Base-by-base conservation (phyloP, 2,113 vertebrate genomes). In the Castor canadensis region DNA sequence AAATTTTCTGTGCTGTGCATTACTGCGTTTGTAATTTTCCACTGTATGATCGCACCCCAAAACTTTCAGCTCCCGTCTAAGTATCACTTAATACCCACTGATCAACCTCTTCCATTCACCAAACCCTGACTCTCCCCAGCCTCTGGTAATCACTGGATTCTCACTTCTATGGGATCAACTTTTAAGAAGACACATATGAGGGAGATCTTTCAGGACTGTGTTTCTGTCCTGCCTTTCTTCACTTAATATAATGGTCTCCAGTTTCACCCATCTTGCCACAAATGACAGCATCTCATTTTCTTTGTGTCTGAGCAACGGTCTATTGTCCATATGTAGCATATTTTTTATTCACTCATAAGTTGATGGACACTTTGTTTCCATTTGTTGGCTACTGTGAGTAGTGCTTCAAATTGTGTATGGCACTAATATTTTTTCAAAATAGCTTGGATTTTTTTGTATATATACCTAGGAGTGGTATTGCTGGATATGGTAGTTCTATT, bases 21-120 rank as follows among this genome's bases (percentile, higher is more conserved):
- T 8, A 26, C 28, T 56, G 66, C 13, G 54, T 38, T 13, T 43
- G 4, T 30, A 76, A 0, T 38, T 13, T 1, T 4, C 4, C 6
- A 26, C 24, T 19, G 6, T 19, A n/a, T 2, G 19, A 4, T 2
- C 10, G 9, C 13, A 12, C 10, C 11, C 0, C 1, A 64, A 24
- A 38, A 30, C 6, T 8, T n/a, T n/a, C 40, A 35, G n/a, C 11
- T 40, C 6, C 5, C 12, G 32, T 43, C 19, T 47, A 15, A 26
- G 3, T 64, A 19, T 54, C 2, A 38, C 17, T 73, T 2, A 10
- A 3, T 64, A 52, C 11, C 19, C 9, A 62, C 12, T 13, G n/a
- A n/a, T 32, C 6, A 49, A 15, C 35, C 12, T 52, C 52, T 30
- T 47, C 5, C 1, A 16, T 11, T 26, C 8, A 26, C 9, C 6